Percentiles rank a stretch among this genome's conserved stretches.
Conservation (phyloP, 2,113 vertebrate species). For the Lepus europaeus region DNA sequence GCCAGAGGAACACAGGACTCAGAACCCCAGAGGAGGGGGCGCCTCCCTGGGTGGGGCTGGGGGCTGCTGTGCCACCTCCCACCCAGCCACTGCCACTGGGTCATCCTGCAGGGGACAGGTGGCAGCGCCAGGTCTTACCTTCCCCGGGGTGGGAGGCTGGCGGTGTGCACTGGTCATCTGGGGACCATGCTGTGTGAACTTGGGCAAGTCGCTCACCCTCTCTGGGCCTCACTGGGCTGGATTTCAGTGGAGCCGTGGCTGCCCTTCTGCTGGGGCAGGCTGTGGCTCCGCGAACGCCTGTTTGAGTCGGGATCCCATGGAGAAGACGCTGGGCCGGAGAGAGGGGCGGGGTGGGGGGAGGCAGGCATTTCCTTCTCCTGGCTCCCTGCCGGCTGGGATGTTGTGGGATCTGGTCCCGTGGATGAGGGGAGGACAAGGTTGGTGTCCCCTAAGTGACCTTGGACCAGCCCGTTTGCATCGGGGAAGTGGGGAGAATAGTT, state of each 20-base stretch:
- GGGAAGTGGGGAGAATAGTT: background rate
- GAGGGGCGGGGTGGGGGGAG: background rate
- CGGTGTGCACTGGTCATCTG: background rate
- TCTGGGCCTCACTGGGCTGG: constrained; percentile 15
- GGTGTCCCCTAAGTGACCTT: background rate
- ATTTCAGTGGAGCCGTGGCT: background rate
- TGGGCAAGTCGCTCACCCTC: background rate
- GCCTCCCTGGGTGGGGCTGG: background rate
- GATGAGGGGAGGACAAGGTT: no score
- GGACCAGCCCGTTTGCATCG: background rate
- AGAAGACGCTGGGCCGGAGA: background rate
- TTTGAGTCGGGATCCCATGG: background rate
- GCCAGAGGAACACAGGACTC: background rate
- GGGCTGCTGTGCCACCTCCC: background rate
- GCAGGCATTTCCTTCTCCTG: background rate
- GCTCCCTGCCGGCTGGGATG: background rate
- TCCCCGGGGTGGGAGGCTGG: background rate
- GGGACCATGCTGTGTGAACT: constrained; percentile 34
- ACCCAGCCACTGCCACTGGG: background rate
- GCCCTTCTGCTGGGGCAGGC: background rate
- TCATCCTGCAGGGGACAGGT: background rate
- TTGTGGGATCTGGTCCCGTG: background rate
- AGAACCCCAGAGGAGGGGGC: background rate
- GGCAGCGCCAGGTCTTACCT: fast-evolving
- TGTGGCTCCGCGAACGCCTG: background rate